Evolutionary conservation across 2,113 vertebrate genomes (phyloP), one percentile per base, ranked within the genome.

Genomic region (Polypterus senegalus): DNA sequence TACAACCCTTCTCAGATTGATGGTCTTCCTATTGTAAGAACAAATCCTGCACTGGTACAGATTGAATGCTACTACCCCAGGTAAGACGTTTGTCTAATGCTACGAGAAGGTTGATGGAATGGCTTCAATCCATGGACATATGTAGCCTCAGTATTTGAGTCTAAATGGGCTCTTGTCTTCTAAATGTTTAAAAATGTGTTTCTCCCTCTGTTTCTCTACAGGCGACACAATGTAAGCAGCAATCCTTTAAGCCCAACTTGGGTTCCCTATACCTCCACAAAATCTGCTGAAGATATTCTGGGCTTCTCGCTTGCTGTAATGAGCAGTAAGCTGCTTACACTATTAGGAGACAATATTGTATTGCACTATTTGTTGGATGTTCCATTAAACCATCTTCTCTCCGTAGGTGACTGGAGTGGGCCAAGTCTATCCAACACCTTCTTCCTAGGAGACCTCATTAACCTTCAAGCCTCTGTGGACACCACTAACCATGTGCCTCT

Each of bases 381-480:
- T 8, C 7, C 7, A 8, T 7, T 10, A 53, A 53, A 10, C 49
- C 43, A 11, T 48, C 11, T 4, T 60, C 59, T 10, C 9, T 27
- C 49, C 44, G 9, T 3, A 61, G 60, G 9, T 53, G 60, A 53
- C 49, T 61, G 60, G 48, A 4, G 27, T 2, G 10, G 43, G 10
- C 48, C 48, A 44, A 11, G 49, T 4, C 7, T 8, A 7, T 61
- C 60, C 48, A 61, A n/a, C 46, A 9, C 52, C 60, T 61, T 51
- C 49, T 44, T 10, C 43, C 60, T 61, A 43, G 60, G 60, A 3
- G 7, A 61, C 4, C 11, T 61, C 60, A 53, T 61, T 11, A 11
- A 52, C 49, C 48, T 61, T 45, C n/a, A 61, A 11, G 49, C 51
- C 3, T 54, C 61, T 1, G 61, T 54, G 45, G 27, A 6, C 1